phyloP scores from a whole-genome alignment of 92 coral and sea anemone genomes.

The Epizoanthus scotinus region DNA sequence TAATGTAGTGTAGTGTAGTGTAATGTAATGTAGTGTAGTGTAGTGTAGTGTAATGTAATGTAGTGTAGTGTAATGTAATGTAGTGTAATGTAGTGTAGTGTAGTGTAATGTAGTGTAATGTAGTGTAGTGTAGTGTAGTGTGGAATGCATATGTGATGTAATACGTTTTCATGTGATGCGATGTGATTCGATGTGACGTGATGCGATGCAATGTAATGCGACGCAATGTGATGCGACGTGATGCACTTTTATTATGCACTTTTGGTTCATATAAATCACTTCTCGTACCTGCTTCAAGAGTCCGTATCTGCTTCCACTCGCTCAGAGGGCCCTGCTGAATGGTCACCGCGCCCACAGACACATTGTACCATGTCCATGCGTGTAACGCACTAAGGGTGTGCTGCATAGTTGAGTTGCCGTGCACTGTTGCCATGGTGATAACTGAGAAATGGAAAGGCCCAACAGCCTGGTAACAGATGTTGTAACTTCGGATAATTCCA shows the following conservation, averaged over 20 bases:
- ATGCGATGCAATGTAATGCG: no score
- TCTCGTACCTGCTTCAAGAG: slow-evolving; percentile 80
- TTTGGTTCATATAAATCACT: neutral
- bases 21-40: no score
- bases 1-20: no score
- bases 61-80: no score
- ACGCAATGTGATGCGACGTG: neutral
- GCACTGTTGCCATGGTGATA: slow-evolving; percentile 28
- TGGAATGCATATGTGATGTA: no score
- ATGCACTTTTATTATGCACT: neutral
- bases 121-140: no score
- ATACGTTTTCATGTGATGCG: no score
- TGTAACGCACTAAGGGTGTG: slow-evolving; percentile 50
- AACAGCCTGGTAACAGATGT: slow-evolving; percentile 54
- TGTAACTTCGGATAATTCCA: slow-evolving; percentile 70
- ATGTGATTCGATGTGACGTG: no score
- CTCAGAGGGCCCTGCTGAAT: slow-evolving; percentile 79
- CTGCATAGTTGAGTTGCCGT: slow-evolving; percentile 46
- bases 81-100: no score
- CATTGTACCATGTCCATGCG: slow-evolving; percentile 79
- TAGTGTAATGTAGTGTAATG: no score
- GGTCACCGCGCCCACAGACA: slow-evolving; percentile 86
- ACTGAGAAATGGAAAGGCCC: slow-evolving; percentile 54
- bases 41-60: no score
- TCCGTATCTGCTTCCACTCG: slow-evolving; percentile 57